Evolutionary conservation across 1,140 invertebrate species (phyloP), one percentile per base, ranked within the genome.

Genomic region (Bactericera cockerelli): DNA sequence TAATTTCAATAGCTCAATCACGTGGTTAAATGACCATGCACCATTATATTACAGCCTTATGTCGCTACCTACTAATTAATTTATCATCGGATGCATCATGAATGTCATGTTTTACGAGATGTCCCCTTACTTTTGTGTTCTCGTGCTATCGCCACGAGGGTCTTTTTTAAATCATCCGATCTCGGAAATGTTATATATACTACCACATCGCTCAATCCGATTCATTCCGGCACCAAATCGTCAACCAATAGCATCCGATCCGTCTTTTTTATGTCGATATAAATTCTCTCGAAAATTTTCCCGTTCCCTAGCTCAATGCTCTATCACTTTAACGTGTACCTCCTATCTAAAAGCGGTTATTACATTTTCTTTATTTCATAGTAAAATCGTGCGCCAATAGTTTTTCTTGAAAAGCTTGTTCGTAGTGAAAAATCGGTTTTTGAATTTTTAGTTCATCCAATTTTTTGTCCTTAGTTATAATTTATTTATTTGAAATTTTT

Each of bases 291-390:
- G 28, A 31, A 49, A 49, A 49, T 49, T 49, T 49, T 16, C 8
- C 8, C n/a, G 19, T 49, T 49, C 19, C 19, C 42, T 4, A 49
- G n/a, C 42, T 49, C 42, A 49, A 49, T 49, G 42, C 42, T 49
- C 4, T 49, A 49, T 49, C 19, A 49, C 22, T 49, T 6, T 49
- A 49, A 49, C 22, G n/a, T 49, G 3, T 49, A 49, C 19, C 42
- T 49, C 22, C 42, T 49, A 16, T 49, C 42, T 10, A 49, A 49
- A 49, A 49, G 42, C 42, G 42, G 42, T 49, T 49, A 49, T 49
- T 49, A 49, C 19, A 49, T 49, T 49, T 49, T 49, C 22, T 49
- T 49, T 16, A 49, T 49, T 19, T 49, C 42, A 8, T 49, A n/a
- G 19, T 19, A 49, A 49, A 31, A 31, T 4, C 4, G 28, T 31